Conservation (phyloP, 2,888 invertebrate species). For the Ypsolopha sequella region DNA sequence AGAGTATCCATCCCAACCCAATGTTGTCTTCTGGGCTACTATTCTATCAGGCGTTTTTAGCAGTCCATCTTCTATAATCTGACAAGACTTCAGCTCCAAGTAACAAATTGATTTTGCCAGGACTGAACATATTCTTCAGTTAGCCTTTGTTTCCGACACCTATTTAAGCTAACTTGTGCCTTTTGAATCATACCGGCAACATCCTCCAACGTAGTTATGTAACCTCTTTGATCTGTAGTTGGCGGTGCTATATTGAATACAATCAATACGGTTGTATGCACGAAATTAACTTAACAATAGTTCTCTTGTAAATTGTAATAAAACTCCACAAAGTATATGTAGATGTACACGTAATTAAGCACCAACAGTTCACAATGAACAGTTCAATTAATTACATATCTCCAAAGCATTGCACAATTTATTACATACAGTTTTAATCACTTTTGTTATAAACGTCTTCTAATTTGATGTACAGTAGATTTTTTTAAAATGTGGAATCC, state of each 20-base stretch:
- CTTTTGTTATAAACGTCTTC: neutral
- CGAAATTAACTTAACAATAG: too few species aligned
- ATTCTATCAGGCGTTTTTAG: constrained; percentile 10
- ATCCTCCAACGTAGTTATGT: constrained; percentile 10
- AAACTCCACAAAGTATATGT: too few species aligned
- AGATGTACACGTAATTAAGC: too few species aligned
- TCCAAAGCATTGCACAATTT: neutral
- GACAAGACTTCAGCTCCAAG: constrained; percentile 15
- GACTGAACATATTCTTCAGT: constrained; percentile 13
- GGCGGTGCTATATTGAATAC: neutral
- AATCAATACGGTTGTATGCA: too few species aligned
- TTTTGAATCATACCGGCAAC: constrained; percentile 10
- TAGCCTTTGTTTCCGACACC: constrained; percentile 13
- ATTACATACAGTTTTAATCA: neutral
- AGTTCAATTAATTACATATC: neutral
- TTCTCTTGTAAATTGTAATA: too few species aligned
- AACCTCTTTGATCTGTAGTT: neutral
- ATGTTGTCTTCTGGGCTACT: constrained; percentile 13
- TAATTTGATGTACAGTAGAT: neutral
- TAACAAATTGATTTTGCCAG: constrained; percentile 11
- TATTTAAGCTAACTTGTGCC: constrained; percentile 12
- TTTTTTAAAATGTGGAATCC: too few species aligned
- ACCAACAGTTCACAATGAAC: neutral
- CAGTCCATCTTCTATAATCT: constrained; percentile 14
- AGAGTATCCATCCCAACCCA: constrained; percentile 12